Percentiles rank a stretch among this genome's conserved stretches.
Evolutionary conservation across 2,113 vertebrate species (phyloP).

Genomic region (Colaptes auratus): DNA sequence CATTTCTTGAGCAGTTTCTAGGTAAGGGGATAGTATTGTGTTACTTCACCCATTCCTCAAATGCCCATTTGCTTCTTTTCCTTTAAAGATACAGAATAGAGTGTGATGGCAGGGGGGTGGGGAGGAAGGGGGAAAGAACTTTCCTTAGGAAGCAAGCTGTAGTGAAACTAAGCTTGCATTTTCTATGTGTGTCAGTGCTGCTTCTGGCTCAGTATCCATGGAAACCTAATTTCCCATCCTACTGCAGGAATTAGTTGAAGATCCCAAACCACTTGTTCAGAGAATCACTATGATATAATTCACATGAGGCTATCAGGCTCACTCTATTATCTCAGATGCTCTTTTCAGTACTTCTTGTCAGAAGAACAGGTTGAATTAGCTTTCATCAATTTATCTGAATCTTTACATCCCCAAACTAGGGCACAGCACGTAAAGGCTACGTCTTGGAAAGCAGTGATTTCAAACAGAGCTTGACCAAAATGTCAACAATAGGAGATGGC

Average conservation of each 20-base stretch:
- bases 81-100: background rate
- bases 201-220: conserved; percentile 62
- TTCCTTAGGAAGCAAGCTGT: background rate
- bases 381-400: background rate
- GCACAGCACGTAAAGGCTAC: background rate
- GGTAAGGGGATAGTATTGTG: background rate
- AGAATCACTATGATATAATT: conserved; percentile 20
- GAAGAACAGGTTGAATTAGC: background rate
- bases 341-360: background rate
- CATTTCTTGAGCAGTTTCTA: background rate
- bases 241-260: conserved; percentile 50
- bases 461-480: background rate
- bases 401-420: background rate
- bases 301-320: background rate
- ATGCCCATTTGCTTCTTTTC: background rate
- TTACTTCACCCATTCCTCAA: background rate
- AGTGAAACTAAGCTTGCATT: background rate
- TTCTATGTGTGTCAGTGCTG: conserved; percentile 1
- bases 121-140: background rate
- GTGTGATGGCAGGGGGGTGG: fast-evolving
- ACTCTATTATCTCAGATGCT: background rate
- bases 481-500: fast-evolving
- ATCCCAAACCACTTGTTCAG: background rate
- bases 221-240: conserved; percentile 58
- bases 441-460: background rate